Percentiles rank a stretch among this genome's conserved stretches.
Conservation (phyloP, 2,797 vertebrate species). For the Bradypus variegatus region DNA sequence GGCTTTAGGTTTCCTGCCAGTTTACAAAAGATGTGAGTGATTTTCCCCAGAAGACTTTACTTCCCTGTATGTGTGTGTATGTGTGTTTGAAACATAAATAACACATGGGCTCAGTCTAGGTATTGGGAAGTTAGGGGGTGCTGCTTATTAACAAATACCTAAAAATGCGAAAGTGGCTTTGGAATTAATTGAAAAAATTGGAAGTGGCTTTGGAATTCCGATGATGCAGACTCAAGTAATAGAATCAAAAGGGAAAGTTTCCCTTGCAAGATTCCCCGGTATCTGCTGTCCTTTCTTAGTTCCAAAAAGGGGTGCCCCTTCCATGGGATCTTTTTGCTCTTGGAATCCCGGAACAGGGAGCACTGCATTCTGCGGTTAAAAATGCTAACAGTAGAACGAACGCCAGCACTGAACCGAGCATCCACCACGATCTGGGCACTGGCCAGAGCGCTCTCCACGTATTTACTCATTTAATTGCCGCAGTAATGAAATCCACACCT, state of each 20-base stretch:
- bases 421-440: too few species aligned
- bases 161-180: too few species aligned
- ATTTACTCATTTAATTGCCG: background rate
- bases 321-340: background rate
- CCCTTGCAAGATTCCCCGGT: background rate
- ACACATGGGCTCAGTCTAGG: too few species aligned
- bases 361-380: background rate
- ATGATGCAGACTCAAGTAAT: background rate
- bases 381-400: background rate
- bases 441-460: background rate
- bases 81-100: background rate
- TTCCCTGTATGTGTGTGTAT: too few species aligned
- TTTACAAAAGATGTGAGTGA: too few species aligned
- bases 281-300: background rate
- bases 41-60: too few species aligned
- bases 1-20: too few species aligned
- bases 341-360: background rate
- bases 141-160: too few species aligned
- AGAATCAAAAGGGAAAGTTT: background rate
- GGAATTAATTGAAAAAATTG: too few species aligned
- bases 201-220: background rate
- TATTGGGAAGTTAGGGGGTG: too few species aligned
- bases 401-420: background rate
- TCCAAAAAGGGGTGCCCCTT: background rate
- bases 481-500: fast-evolving